Percentiles rank a stretch among this genome's conserved stretches.
phyloP scores from a whole-genome alignment of 2,888 invertebrate genomes.

The Drosophila meridionalis region DNA sequence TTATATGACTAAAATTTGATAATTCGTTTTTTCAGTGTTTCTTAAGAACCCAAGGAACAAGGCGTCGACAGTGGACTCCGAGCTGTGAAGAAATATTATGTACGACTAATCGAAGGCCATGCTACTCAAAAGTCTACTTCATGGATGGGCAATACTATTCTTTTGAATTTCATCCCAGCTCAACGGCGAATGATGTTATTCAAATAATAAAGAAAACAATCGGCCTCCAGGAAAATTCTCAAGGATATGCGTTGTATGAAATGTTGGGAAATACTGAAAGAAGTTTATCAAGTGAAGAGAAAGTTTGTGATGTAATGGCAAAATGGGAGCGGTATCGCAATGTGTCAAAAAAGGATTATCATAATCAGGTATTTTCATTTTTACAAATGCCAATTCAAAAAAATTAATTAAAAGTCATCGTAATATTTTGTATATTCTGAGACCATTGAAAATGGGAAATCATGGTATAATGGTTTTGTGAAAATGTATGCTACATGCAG shows the following conservation, averaged over 20 bases:
- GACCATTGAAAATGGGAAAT: too few species aligned
- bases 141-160: conserved; percentile 98
- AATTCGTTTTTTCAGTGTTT: conserved; percentile 86
- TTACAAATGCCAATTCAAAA: too few species aligned
- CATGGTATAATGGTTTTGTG: too few species aligned
- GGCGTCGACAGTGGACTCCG: conserved; percentile 95
- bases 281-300: conserved; percentile 93
- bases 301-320: conserved; percentile 97
- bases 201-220: conserved; percentile 95
- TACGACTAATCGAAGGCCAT: conserved; percentile 94
- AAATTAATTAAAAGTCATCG: too few species aligned
- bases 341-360: conserved; percentile 88
- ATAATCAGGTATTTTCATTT: conserved; percentile 65
- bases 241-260: conserved; percentile 96
- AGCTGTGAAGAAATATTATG: conserved; percentile 96
- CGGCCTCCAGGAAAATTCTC: conserved; percentile 86
- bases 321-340: conserved; percentile 96
- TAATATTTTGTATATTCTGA: too few species aligned
- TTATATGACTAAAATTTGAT: too few species aligned
- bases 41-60: conserved; percentile 89
- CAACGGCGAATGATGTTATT: conserved; percentile 95
- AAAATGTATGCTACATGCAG: too few species aligned
- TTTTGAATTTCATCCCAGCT: conserved; percentile 97
- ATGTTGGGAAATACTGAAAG: conserved; percentile 94
- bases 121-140: conserved; percentile 95